These are phyloP conservation scores for Campaea margaritaria DNA, from an alignment of 2,888 invertebrate genomes.

Conservation along the genomic window DNA sequence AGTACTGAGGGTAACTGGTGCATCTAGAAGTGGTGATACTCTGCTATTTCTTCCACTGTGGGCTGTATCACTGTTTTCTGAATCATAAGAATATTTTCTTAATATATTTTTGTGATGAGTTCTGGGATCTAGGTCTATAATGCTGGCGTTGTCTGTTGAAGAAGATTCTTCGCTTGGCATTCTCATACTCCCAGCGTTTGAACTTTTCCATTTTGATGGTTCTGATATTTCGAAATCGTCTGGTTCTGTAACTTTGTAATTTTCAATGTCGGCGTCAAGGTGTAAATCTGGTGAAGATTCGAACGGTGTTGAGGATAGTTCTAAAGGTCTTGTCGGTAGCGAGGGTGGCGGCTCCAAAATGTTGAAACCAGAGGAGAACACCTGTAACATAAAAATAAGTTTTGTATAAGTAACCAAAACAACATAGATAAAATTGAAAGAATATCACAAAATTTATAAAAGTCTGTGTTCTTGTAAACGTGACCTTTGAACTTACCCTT, in stretches of 20 bases:
- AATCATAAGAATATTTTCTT: conserved; percentile 71
- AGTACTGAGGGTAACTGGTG: conserved; percentile 71
- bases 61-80: conserved; percentile 67
- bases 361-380: conserved; percentile 76
- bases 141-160: conserved; percentile 77
- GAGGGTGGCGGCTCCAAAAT: conserved; percentile 65
- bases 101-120: conserved; percentile 56
- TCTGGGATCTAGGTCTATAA: conserved; percentile 74
- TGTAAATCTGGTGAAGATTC: conserved; percentile 64
- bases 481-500: conserved; percentile 56
- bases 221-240: conserved; percentile 84
- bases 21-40: conserved; percentile 70
- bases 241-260: conserved; percentile 81
- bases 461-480: conserved; percentile 1
- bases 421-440: too few species aligned
- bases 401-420: background rate
- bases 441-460: too few species aligned
- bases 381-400: conserved; percentile 58
- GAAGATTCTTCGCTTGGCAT: conserved; percentile 86
- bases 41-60: conserved; percentile 57
- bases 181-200: conserved; percentile 87
- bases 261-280: conserved; percentile 59
- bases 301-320: conserved; percentile 77
- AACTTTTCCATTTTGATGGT: conserved; percentile 88
- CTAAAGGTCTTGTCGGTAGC: conserved; percentile 67